A percentile compares a stretch with the other conserved stretches of the same genome.
phyloP scores from a whole-genome alignment of 2,888 invertebrate species.

The Protonemura montana region DNA sequence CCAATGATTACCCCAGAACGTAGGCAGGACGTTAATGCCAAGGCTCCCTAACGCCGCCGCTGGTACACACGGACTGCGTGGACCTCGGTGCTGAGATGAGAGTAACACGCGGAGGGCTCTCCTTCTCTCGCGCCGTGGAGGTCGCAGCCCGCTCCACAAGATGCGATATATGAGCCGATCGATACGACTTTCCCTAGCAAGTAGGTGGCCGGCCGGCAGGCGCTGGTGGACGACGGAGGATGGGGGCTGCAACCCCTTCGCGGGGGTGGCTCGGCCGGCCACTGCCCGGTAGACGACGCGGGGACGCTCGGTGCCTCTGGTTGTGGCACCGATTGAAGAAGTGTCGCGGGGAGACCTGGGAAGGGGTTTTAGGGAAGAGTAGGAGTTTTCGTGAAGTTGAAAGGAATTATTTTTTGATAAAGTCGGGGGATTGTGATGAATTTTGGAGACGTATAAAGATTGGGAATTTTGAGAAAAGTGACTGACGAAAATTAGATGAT shows the following conservation, averaged over 20 bases:
- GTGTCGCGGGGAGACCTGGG: background rate
- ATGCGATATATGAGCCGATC: constrained; percentile 33
- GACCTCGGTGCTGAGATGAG: background rate
- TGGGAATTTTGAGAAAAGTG: background rate
- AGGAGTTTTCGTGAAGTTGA: too few species aligned
- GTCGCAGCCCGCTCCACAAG: constrained; percentile 4
- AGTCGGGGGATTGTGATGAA: background rate
- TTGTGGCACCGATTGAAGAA: background rate
- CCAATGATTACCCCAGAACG: background rate
- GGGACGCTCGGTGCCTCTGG: background rate
- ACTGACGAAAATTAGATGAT: background rate
- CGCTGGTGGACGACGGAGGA: background rate
- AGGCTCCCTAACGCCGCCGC: background rate
- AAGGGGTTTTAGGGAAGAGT: too few species aligned
- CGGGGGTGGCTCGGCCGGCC: background rate
- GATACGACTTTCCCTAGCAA: constrained; percentile 42
- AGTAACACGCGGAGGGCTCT: background rate
- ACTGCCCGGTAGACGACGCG: background rate
- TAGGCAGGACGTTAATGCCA: background rate
- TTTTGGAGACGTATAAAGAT: background rate
- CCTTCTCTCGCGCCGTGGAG: background rate
- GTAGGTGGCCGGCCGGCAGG: constrained; percentile 27
- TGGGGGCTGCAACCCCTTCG: constrained; percentile 1
- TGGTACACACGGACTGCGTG: background rate
- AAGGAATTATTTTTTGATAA: too few species aligned